Conservation (phyloP, 2,888 invertebrate species). For the Lasioglossum malachurum region DNA sequence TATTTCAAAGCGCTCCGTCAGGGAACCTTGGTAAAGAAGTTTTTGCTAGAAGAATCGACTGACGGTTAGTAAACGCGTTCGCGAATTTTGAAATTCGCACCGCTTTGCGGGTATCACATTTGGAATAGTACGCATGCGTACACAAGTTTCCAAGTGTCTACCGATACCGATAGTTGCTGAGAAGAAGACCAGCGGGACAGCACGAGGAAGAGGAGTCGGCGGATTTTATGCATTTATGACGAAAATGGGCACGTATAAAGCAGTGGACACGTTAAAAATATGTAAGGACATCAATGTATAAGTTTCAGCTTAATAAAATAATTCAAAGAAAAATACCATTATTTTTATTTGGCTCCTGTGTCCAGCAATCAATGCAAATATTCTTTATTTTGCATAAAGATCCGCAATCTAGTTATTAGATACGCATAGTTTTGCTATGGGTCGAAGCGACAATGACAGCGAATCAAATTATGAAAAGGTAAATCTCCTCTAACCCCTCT, state of each 20-base stretch:
- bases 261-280: too few species aligned
- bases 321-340: too few species aligned
- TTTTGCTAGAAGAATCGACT: background rate
- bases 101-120: conserved; percentile 29
- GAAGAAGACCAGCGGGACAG: background rate
- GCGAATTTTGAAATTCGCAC: conserved; percentile 2
- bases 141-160: background rate
- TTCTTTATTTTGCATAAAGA: too few species aligned
- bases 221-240: too few species aligned
- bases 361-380: too few species aligned
- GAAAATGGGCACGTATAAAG: too few species aligned
- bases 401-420: background rate
- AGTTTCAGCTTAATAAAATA: too few species aligned
- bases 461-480: background rate
- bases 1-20: too few species aligned
- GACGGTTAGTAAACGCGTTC: conserved; percentile 21
- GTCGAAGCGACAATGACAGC: background rate
- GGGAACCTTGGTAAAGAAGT: background rate
- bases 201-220: background rate
- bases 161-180: background rate
- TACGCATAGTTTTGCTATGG: background rate
- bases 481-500: background rate
- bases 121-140: background rate
- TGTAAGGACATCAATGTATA: too few species aligned
- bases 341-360: too few species aligned